phyloP scores from a whole-genome alignment of 2,888 invertebrate genomes.

The Cataglyphis rosenhaueri region DNA sequence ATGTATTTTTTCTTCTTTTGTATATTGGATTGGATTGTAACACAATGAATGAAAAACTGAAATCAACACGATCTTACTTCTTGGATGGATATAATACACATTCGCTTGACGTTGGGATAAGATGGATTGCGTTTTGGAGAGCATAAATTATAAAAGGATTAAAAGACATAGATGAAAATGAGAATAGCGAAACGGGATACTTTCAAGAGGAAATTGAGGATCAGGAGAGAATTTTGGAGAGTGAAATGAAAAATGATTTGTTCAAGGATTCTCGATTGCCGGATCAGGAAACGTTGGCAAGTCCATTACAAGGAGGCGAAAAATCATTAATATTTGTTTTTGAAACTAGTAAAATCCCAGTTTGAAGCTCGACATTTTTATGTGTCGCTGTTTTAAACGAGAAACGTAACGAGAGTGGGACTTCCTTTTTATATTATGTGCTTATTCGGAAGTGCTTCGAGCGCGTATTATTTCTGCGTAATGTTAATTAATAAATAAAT shows the following conservation, averaged over 20 bases:
- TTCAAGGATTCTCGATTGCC: constrained; percentile 76
- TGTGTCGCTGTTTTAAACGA: constrained; percentile 51
- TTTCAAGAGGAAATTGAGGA: constrained; percentile 80
- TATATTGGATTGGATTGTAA: constrained; percentile 86
- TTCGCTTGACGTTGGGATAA: constrained; percentile 81
- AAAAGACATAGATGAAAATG: constrained; percentile 71
- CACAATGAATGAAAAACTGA: constrained; percentile 86
- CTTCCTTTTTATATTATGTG: constrained; percentile 53
- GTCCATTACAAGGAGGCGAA: constrained; percentile 75
- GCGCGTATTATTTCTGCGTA: constrained; percentile 50
- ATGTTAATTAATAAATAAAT: constrained; percentile 18
- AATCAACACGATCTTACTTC: constrained; percentile 85
- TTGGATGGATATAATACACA: constrained; percentile 85
- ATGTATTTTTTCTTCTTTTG: constrained; percentile 86
- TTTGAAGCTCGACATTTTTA: constrained; percentile 66
- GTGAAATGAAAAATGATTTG: constrained; percentile 69
- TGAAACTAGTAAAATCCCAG: constrained; percentile 51
- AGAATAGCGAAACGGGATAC: constrained; percentile 73
- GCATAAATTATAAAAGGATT: constrained; percentile 80
- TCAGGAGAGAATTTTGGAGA: constrained; percentile 73
- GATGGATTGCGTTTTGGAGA: constrained; percentile 80
- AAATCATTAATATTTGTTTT: constrained; percentile 64
- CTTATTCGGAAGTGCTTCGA: constrained; percentile 59
- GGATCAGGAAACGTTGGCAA: constrained; percentile 77
- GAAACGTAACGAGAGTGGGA: constrained; percentile 46